Percentiles rank a stretch among this genome's conserved stretches.
Conservation (phyloP, 1,140 invertebrate genomes). For the Temnothorax longispinosus region DNA sequence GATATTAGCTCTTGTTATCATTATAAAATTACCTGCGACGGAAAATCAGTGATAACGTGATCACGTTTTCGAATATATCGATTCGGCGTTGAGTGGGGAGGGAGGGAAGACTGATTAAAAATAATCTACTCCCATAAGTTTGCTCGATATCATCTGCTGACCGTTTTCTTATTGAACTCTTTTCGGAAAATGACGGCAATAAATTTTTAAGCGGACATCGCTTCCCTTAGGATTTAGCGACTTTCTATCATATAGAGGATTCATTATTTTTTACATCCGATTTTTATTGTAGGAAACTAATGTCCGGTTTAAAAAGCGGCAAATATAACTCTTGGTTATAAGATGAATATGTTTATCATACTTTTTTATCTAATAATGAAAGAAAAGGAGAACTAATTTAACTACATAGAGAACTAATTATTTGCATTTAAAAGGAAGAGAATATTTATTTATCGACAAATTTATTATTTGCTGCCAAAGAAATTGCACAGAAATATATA, state of each 20-base stretch:
- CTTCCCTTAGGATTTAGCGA: background rate
- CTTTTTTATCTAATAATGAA: background rate
- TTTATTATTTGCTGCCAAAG: background rate
- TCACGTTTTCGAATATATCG: background rate
- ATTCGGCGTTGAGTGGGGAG: background rate
- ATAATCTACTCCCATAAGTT: constrained; percentile 6
- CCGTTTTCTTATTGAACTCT: constrained; percentile 3
- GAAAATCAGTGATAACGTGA: background rate
- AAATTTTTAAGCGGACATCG: constrained; percentile 28
- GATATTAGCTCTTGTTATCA: constrained; percentile 15
- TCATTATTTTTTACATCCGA: background rate
- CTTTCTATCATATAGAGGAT: background rate
- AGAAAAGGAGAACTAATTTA: background rate
- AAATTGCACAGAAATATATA: background rate
- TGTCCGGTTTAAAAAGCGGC: background rate
- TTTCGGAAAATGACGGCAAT: constrained; percentile 7
- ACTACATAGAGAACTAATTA: too few species aligned
- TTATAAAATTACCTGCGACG: background rate
- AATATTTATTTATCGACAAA: background rate
- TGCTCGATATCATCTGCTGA: constrained; percentile 1
- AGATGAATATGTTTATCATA: background rate
- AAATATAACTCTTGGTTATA: background rate
- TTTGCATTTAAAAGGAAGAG: too few species aligned
- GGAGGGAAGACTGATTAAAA: background rate
- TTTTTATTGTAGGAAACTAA: background rate